Percentiles rank a stretch among this genome's conserved stretches.
Conservation (phyloP, 2,797 vertebrate species). For the Anguilla anguilla region DNA sequence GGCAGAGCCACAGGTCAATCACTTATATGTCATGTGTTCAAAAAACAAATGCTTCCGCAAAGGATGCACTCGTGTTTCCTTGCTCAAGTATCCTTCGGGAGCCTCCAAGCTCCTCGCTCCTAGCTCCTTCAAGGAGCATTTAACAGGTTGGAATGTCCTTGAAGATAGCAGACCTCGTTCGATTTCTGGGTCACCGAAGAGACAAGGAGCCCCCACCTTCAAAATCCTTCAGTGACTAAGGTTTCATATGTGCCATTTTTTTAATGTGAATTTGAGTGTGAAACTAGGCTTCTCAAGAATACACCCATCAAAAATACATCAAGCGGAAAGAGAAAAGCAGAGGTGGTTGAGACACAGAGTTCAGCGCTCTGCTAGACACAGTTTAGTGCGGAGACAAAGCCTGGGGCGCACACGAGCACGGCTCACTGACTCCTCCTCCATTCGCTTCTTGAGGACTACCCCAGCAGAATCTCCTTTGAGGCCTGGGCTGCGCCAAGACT, state of each 20-base stretch:
- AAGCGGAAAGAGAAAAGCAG: not conserved
- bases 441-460: not conserved
- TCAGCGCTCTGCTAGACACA: not conserved
- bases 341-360: not conserved
- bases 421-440: not conserved
- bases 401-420: not conserved
- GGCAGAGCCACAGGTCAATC: no score
- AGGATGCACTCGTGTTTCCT: no score
- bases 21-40: no score
- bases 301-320: not conserved
- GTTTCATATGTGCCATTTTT: not conserved
- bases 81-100: no score
- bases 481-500: not conserved
- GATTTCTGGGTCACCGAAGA: no score
- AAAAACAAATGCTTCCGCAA: no score
- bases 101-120: no score
- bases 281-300: not conserved
- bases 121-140: no score
- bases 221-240: not conserved
- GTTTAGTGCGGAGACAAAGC: not conserved
- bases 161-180: no score
- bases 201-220: not conserved
- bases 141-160: no score
- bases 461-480: not conserved
- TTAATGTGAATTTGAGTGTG: not conserved